These are phyloP conservation scores for Tenrec ecaudatus DNA, from an alignment of 2,113 vertebrate genomes.

Conservation along the genomic window DNA sequence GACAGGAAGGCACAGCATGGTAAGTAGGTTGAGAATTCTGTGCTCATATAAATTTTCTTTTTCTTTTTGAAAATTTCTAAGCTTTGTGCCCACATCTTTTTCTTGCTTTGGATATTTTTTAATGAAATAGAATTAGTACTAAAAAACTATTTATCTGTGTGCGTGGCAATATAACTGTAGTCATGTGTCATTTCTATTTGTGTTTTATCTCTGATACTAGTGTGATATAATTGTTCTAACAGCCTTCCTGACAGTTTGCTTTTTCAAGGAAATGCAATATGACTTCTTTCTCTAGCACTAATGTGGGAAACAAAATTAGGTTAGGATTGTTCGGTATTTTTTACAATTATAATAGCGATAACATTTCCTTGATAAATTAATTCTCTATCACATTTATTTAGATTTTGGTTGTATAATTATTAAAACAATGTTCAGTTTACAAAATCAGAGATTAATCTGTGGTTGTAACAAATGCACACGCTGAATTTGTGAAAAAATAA, in stretches of 20 bases:
- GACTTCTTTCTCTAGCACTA: not conserved
- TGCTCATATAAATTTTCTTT: slow-evolving; percentile 38
- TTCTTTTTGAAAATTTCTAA: slow-evolving; percentile 36
- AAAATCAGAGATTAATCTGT: not conserved
- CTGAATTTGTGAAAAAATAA: not conserved
- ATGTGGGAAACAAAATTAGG: not conserved
- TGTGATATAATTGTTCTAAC: not conserved
- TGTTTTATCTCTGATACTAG: not conserved
- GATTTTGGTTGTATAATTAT: not conserved
- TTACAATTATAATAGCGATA: slow-evolving; percentile 1
- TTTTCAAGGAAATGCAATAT: not conserved
- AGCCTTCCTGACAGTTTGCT: not conserved
- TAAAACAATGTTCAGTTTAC: not conserved
- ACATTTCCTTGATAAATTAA: slow-evolving; percentile 38
- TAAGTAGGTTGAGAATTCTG: not conserved
- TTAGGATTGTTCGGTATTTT: not conserved
- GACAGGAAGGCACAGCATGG: not conserved
- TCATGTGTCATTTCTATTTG: not conserved
- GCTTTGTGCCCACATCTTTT: not conserved
- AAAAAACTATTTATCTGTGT: not conserved
- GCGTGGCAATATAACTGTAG: not conserved
- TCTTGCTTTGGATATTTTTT: not conserved
- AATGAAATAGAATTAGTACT: slow-evolving; percentile 1
- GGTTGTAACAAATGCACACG: not conserved
- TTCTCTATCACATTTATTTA: slow-evolving; percentile 11